Percentiles rank a stretch among this genome's conserved stretches.
Conservation (phyloP, 2,888 invertebrate species). For the Philopedon plagiatum region DNA sequence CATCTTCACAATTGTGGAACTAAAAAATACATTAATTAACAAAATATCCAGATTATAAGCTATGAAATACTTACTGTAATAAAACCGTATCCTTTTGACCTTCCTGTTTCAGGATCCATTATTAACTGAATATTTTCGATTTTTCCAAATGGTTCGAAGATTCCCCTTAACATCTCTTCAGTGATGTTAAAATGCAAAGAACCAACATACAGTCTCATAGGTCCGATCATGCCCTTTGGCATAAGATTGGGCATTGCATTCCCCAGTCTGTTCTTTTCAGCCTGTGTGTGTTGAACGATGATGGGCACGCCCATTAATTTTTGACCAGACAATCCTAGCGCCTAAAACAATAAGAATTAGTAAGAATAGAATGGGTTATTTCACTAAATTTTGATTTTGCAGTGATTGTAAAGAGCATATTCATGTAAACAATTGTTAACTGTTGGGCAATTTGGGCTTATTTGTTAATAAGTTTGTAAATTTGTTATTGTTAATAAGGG, state of each 20-base stretch:
- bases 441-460: too few species aligned
- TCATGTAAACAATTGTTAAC: too few species aligned
- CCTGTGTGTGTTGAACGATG: slow-evolving; percentile 98
- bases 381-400: too few species aligned
- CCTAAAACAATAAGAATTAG: slow-evolving; percentile 72
- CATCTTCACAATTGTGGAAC: slow-evolving; percentile 98
- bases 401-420: too few species aligned
- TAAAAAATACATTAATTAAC: slow-evolving; percentile 64
- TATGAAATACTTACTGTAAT: slow-evolving; percentile 82
- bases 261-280: slow-evolving; percentile 93
- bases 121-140: slow-evolving; percentile 96
- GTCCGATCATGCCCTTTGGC: slow-evolving; percentile 92
- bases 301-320: slow-evolving; percentile 96
- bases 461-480: too few species aligned
- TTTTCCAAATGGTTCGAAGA: slow-evolving; percentile 99
- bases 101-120: slow-evolving; percentile 94
- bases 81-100: slow-evolving; percentile 98
- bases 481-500: too few species aligned
- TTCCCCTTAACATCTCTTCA: slow-evolving; percentile 98
- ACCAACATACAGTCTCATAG: slow-evolving; percentile 97
- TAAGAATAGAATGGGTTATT: neutral
- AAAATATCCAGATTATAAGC: neutral
- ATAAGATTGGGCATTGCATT: slow-evolving; percentile 87
- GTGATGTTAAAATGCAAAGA: slow-evolving; percentile 98
- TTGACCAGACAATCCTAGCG: slow-evolving; percentile 95